phyloP scores from a whole-genome alignment of 1,140 invertebrate genomes.

The Nasonia giraulti region DNA sequence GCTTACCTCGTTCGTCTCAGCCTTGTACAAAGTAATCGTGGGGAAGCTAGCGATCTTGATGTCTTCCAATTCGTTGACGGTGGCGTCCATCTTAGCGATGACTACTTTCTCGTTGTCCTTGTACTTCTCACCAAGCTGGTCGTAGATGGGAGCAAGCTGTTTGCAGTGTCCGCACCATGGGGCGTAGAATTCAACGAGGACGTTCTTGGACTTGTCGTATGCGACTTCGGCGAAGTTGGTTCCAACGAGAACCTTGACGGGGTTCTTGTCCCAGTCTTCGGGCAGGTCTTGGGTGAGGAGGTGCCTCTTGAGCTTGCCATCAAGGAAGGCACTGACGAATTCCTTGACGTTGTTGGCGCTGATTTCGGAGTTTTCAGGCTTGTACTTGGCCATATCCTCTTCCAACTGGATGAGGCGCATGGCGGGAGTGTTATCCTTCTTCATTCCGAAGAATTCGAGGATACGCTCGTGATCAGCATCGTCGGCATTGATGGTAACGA shows the following conservation, averaged over 20 bases:
- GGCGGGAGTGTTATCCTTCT: constrained; percentile 92
- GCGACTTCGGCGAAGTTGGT: constrained; percentile 97
- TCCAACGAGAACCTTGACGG: constrained; percentile 95
- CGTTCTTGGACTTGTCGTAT: constrained; percentile 91
- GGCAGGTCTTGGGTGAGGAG: constrained; percentile 95
- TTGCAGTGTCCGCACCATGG: constrained; percentile 99
- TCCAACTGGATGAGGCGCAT: constrained; percentile 95
- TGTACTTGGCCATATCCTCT: constrained; percentile 99
- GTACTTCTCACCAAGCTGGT: constrained; percentile 91
- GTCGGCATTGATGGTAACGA: constrained; percentile 96
- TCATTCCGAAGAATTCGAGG: constrained; percentile 99
- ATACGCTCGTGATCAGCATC: constrained; percentile 98
- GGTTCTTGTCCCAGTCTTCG: constrained; percentile 96
- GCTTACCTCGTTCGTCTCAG: constrained; percentile 90
- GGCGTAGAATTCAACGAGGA: constrained; percentile 99
- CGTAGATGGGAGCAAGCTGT: constrained; percentile 96
- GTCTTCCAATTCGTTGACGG: constrained; percentile 96
- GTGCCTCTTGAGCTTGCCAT: constrained; percentile 95
- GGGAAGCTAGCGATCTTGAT: constrained; percentile 97
- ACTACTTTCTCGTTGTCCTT: constrained; percentile 89
- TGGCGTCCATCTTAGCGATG: constrained; percentile 99
- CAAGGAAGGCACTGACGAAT: constrained; percentile 92
- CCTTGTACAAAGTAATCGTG: constrained; percentile 96
- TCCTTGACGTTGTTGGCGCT: constrained; percentile 84
- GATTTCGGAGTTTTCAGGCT: constrained; percentile 88